These are phyloP conservation scores for Dipodomys stephensi DNA, from an alignment of 2,113 vertebrate genomes.

Conservation along the genomic window DNA sequence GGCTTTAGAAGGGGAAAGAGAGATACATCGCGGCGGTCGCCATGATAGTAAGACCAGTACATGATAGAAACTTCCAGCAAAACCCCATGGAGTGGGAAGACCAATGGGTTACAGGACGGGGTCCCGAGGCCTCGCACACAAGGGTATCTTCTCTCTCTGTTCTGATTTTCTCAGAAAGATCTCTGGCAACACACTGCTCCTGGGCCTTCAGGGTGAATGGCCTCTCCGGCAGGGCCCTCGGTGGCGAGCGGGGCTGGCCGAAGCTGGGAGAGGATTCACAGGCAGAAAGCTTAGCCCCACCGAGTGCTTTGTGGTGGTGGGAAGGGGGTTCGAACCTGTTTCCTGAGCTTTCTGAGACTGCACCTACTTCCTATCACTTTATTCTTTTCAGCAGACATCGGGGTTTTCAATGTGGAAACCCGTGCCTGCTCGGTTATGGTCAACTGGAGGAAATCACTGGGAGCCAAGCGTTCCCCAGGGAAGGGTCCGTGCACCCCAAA, in stretches of 20 bases:
- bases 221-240: background rate
- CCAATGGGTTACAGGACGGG: background rate
- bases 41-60: background rate
- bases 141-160: background rate
- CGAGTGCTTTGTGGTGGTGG: constrained; percentile 46
- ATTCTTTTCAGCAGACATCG: constrained; percentile 49
- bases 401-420: constrained; percentile 12
- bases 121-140: background rate
- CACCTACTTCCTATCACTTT: constrained; percentile 24
- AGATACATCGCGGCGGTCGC: background rate
- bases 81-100: background rate
- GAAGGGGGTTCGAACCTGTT: background rate
- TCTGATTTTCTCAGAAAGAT: background rate
- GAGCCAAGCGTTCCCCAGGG: background rate
- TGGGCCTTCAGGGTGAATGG: background rate
- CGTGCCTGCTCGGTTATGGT: background rate
- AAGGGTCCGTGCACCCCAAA: background rate
- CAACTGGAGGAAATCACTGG: background rate
- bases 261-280: too few species aligned
- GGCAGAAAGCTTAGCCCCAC: background rate
- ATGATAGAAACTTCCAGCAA: background rate
- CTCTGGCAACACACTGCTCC: too few species aligned
- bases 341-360: constrained; percentile 38
- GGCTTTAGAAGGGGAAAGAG: too few species aligned
- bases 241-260: background rate